Percentiles rank a stretch among this genome's conserved stretches.
These are phyloP conservation scores for Nothocercus julius DNA, from an alignment of 2,113 vertebrate species.

Conservation along the genomic window DNA sequence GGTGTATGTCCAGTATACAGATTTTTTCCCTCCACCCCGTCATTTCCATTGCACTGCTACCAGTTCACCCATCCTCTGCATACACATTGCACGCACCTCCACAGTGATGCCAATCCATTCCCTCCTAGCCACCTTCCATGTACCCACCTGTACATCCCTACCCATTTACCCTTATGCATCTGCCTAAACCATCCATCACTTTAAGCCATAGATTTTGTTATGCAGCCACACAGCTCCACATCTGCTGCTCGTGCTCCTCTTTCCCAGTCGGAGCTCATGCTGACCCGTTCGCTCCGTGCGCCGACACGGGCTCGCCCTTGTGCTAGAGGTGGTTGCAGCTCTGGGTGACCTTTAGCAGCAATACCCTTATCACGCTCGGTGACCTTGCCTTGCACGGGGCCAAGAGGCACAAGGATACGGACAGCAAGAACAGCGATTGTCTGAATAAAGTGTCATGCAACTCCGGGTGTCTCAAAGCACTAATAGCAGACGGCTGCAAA, in stretches of 20 bases:
- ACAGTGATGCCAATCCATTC: not conserved
- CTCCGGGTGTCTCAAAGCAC: not conserved
- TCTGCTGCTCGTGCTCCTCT: too few species aligned
- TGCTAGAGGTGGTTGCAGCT: not conserved
- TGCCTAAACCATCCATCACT: not conserved
- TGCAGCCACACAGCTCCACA: too few species aligned
- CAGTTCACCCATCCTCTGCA: not conserved
- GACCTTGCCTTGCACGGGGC: not conserved
- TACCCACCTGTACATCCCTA: not conserved
- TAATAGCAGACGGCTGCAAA: not conserved
- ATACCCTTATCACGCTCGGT: not conserved
- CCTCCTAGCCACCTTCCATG: rapidly evolving
- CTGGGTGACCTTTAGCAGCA: not conserved
- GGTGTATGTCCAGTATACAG: rapidly evolving
- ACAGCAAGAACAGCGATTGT: not conserved
- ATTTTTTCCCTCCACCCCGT: not conserved
- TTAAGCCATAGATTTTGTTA: not conserved
- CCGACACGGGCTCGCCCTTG: not conserved
- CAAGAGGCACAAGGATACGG: not conserved
- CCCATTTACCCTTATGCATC: not conserved
- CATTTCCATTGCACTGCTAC: not conserved
- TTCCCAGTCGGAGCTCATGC: too few species aligned
- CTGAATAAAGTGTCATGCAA: not conserved
- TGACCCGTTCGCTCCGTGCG: not conserved
- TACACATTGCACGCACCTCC: not conserved